Base-by-base conservation (phyloP, 2,888 invertebrate species). In the Onchidella celtica region DNA sequence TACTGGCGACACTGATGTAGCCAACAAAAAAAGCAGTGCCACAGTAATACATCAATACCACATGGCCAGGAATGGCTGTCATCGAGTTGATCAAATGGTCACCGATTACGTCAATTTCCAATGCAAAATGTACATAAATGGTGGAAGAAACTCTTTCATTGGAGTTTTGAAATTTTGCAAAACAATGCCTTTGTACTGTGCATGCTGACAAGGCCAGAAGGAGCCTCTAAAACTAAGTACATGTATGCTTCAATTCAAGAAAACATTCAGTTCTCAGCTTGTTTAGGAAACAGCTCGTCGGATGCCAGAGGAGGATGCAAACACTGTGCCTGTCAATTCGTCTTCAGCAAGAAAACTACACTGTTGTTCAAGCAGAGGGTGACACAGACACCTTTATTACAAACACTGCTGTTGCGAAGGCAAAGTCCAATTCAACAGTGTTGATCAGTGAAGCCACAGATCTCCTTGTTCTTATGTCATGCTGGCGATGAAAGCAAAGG, bases 361-460 rank as follows among this genome's bases (percentile, higher is more conserved):
- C 27, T 21, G 75, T 83, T 11, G 14, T 70, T 21, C 84, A 88
- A 78, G 86, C 88, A 40, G 32, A 17, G 4, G 84, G 81, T 24
- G 88, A 88, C 83, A 88, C 88, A 29, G 87, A 89, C 82, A 11
- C 86, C 3, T 47, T 86, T 6, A 87, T 89, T 79, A 87, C 82
- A 1, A 24, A 83, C 36, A 88, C 86, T 40, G 85, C 86, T 27
- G 66, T 86, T 21, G 59, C 66, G n/a, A n/a, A 34, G 40, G 74
- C 87, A 40, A 55, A 57, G 32, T n/a, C 27, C 47, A 47, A 24
- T 11, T 36, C 24, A 1, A 85, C 86, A 59, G 76, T 75, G n/a
- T 24, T 88, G 4, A 73, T 88, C 55, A 89, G 87, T 9, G 88
- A 89, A 70, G 89, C 90, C 68, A 90, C 88, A 27, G 88, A 89